phyloP scores from a whole-genome alignment of 2,113 vertebrate genomes.

The Pimephales promelas region DNA sequence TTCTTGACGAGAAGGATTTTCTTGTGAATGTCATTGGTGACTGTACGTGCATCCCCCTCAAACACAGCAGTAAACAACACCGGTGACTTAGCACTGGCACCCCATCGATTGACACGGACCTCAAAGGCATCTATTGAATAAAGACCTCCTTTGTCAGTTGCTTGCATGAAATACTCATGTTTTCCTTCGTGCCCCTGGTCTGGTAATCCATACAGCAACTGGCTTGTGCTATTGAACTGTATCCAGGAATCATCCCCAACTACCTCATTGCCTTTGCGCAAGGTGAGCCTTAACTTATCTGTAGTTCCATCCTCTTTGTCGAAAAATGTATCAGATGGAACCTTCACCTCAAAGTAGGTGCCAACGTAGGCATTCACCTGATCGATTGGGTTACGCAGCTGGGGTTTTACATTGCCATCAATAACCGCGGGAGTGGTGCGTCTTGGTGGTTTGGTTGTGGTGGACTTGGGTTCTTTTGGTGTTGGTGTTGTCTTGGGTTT shows the following conservation, averaged over 20 bases:
- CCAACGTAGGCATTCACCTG: slow-evolving; percentile 90
- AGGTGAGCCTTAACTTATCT: slow-evolving; percentile 88
- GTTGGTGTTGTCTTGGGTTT: slow-evolving; percentile 82
- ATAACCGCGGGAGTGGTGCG: slow-evolving; percentile 77
- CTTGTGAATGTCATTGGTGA: slow-evolving; percentile 86
- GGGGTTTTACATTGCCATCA: slow-evolving; percentile 79
- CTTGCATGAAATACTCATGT: slow-evolving; percentile 96
- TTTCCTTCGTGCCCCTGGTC: slow-evolving; percentile 84
- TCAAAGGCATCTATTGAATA: slow-evolving; percentile 90
- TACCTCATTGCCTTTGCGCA: slow-evolving; percentile 86
- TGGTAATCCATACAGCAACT: slow-evolving; percentile 92
- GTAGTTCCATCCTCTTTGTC: slow-evolving; percentile 94
- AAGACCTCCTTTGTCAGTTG: slow-evolving; percentile 90
- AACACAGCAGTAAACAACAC: slow-evolving; percentile 87
- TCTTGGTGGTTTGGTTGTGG: slow-evolving; percentile 75
- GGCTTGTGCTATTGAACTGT: slow-evolving; percentile 95
- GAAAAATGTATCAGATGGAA: slow-evolving; percentile 93
- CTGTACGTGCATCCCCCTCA: slow-evolving; percentile 79
- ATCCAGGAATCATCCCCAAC: slow-evolving; percentile 91
- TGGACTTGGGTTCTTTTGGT: slow-evolving; percentile 79
- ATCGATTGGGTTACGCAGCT: slow-evolving; percentile 89
- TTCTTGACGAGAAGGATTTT: slow-evolving; percentile 95
- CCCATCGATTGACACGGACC: slow-evolving; percentile 89
- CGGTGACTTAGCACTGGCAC: slow-evolving; percentile 80
- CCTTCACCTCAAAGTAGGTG: slow-evolving; percentile 97